Evolutionary conservation across 53 echinoderm and acorn worm species (phyloP).

Genomic region (Echinometra lucunter): DNA sequence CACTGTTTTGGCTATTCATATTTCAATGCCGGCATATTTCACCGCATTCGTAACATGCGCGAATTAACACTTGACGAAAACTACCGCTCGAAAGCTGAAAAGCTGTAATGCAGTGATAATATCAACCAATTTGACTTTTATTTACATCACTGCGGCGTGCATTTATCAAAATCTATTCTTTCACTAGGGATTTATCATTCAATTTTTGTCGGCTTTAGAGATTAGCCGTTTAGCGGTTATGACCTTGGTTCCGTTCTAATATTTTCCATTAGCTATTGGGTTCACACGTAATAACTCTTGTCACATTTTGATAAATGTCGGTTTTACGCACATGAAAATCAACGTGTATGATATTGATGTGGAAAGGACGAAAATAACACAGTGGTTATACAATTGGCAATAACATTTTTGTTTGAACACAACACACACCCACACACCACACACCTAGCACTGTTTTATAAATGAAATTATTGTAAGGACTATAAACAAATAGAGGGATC

Average conservation of each 20-base stretch:
- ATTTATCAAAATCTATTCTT: not conserved
- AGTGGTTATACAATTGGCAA: not conserved
- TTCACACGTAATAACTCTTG: not conserved
- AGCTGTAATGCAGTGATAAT: not conserved
- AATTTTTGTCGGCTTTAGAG: not conserved
- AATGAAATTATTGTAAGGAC: too few relatives aligned
- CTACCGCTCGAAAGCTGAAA: not conserved
- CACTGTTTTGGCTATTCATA: not conserved
- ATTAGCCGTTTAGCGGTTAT: not conserved
- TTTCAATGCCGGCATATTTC: not conserved
- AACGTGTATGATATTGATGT: not conserved
- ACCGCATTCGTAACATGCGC: not conserved
- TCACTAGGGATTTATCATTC: not conserved
- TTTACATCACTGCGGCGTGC: not conserved
- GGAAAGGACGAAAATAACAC: not conserved
- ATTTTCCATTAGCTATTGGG: conserved; percentile 8
- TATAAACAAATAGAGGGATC: too few relatives aligned
- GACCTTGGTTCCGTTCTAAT: not conserved
- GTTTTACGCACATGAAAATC: too few relatives aligned
- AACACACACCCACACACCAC: too few relatives aligned
- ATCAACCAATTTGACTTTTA: not conserved
- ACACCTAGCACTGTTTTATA: too few relatives aligned
- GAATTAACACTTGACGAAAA: not conserved
- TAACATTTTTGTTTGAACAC: too few relatives aligned
- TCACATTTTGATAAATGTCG: too few relatives aligned